Percentiles rank a stretch among this genome's conserved stretches.
Evolutionary conservation across 2,113 vertebrate genomes (phyloP).

Genomic region (Falco punctatus): DNA sequence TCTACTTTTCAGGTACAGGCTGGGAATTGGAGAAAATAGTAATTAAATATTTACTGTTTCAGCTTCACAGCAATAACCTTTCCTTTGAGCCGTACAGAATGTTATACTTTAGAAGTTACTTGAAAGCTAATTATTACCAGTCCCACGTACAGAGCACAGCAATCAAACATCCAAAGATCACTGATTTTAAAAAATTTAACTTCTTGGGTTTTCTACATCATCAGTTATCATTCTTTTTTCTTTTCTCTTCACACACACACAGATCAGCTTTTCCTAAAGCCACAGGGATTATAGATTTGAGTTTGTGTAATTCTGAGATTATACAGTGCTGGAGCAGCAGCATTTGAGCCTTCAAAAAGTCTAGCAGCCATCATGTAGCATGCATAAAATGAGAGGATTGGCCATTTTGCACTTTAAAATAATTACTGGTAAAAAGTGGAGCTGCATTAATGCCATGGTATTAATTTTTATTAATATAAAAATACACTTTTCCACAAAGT

Average conservation of each 20-base stretch:
- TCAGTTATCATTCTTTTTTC: not conserved
- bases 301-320: conserved; percentile 3
- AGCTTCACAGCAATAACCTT: not conserved
- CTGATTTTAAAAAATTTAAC: not conserved
- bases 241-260: not conserved
- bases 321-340: not conserved
- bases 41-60: not conserved
- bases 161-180: not conserved
- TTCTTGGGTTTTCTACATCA: not conserved
- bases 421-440: not conserved
- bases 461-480: not conserved
- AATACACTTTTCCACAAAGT: not conserved
- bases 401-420: not conserved
- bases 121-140: not conserved
- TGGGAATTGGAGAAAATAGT: not conserved
- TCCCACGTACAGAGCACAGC: not conserved
- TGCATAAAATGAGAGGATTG: not conserved
- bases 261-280: not conserved
- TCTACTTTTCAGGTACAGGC: not conserved
- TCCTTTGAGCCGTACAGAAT: not conserved
- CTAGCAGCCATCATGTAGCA: not conserved
- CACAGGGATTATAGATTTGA: not conserved
- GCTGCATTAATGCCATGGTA: not conserved
- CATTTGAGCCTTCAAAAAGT: not conserved
- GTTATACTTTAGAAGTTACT: not conserved